These are phyloP conservation scores for Phenganax stokvisi DNA, from an alignment of 92 coral and sea anemone species.

Conservation along the genomic window DNA sequence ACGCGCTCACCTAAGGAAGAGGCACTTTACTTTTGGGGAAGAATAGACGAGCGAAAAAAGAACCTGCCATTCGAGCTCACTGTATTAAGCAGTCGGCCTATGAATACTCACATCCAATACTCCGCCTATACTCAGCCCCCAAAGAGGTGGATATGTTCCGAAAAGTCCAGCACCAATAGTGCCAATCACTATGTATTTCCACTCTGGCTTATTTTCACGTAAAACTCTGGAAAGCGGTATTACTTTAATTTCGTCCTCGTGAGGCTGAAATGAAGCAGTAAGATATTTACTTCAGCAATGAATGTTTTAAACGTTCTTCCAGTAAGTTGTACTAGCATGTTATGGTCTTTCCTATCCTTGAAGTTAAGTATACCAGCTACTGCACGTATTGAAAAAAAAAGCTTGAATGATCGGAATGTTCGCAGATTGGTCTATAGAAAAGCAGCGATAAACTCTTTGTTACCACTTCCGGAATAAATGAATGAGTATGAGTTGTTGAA, in stretches of 20 bases:
- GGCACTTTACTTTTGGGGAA: too few species aligned
- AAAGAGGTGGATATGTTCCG: conserved; percentile 21
- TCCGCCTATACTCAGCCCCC: conserved; percentile 18
- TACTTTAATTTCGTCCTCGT: not conserved
- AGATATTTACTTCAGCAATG: too few species aligned
- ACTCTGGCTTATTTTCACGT: conserved; percentile 6
- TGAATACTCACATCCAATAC: conserved; percentile 9
- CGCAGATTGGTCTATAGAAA: too few species aligned
- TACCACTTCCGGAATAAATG: not conserved
- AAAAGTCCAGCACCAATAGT: conserved; percentile 26
- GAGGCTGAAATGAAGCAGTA: not conserved
- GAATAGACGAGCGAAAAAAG: too few species aligned
- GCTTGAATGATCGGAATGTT: too few species aligned
- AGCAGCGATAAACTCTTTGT: too few species aligned
- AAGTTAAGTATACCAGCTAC: not conserved
- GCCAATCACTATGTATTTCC: conserved; percentile 20
- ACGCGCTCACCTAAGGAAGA: too few species aligned
- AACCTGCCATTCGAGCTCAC: too few species aligned
- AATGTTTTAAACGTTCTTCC: too few species aligned
- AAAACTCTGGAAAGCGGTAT: not conserved
- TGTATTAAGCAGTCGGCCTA: not conserved
- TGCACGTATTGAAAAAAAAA: not conserved
- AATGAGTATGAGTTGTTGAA: not conserved
- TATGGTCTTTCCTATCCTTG: too few species aligned
- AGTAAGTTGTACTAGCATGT: too few species aligned